phyloP scores from a whole-genome alignment of 2,797 vertebrate genomes.

The Tinamus major region DNA sequence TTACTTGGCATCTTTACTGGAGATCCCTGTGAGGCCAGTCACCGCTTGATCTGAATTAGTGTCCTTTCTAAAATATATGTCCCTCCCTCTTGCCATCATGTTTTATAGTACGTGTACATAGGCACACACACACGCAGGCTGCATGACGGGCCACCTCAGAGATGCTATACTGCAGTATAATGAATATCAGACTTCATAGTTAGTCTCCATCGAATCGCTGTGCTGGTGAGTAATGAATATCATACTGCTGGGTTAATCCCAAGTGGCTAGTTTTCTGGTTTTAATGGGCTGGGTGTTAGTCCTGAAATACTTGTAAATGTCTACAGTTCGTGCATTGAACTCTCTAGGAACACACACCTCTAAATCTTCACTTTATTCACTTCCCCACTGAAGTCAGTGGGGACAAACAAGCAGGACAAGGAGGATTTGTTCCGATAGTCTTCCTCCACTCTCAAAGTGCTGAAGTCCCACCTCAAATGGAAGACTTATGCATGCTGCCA shows the following conservation, averaged over 20 bases:
- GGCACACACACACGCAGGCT: not conserved
- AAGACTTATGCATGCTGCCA: not conserved
- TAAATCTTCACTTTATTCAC: conserved; percentile 9
- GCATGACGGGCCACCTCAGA: conserved; percentile 11
- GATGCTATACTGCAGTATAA: conserved; percentile 38
- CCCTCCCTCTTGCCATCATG: conserved; percentile 9
- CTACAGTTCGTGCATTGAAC: not conserved
- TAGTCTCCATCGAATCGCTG: not conserved
- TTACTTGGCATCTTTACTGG: conserved; percentile 69
- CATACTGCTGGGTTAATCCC: conserved; percentile 44
- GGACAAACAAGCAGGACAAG: not conserved
- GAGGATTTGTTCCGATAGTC: not conserved
- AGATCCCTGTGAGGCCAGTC: conserved; percentile 60
- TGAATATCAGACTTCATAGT: conserved; percentile 56
- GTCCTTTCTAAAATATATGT: conserved; percentile 46
- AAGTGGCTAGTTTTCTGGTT: conserved; percentile 40
- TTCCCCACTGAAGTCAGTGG: not conserved
- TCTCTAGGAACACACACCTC: not conserved
- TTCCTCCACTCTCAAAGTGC: not conserved
- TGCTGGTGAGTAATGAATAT: conserved; percentile 57
- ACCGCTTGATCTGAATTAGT: conserved; percentile 50
- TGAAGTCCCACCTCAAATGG: not conserved
- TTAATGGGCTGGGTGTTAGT: conserved; percentile 52
- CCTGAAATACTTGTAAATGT: conserved; percentile 44
- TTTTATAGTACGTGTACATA: not conserved